These are phyloP conservation scores for Cyprinus carpio DNA, from an alignment of 2,113 vertebrate genomes.

Conservation along the genomic window DNA sequence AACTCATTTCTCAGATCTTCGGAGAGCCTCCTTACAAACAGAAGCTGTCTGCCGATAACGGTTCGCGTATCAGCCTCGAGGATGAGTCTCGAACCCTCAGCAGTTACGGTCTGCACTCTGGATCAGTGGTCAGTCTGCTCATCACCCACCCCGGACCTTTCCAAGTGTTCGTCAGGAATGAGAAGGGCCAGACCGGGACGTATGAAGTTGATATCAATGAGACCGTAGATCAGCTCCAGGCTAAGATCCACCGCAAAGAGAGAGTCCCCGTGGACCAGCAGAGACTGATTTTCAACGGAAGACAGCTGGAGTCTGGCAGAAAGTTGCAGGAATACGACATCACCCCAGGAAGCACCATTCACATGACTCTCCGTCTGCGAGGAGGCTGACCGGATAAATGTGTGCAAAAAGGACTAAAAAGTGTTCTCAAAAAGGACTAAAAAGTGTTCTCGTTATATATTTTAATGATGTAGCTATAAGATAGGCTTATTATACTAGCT, in stretches of 20 bases:
- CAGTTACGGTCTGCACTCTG: conserved; percentile 56
- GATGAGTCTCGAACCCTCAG: conserved; percentile 43
- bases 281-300: neutral
- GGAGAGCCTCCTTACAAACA: neutral
- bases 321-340: conserved; percentile 66
- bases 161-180: too few relatives aligned
- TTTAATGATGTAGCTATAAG: neutral
- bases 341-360: conserved; percentile 59
- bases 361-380: conserved; percentile 59
- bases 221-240: too few relatives aligned
- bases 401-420: neutral
- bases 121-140: conserved; percentile 63
- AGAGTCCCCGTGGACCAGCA: too few relatives aligned
- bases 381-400: neutral
- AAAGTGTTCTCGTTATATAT: neutral
- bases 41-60: conserved; percentile 57
- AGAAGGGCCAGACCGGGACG: neutral
- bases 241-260: too few relatives aligned
- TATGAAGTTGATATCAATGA: too few relatives aligned
- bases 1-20: neutral
- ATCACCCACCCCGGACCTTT: conserved; percentile 46
- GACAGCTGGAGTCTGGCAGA: conserved; percentile 42
- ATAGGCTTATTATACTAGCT: neutral
- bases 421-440: too few relatives aligned
- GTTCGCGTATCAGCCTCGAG: conserved; percentile 33